Base-by-base conservation (phyloP, 2,888 invertebrate genomes). In the Incurvaria masculella region DNA sequence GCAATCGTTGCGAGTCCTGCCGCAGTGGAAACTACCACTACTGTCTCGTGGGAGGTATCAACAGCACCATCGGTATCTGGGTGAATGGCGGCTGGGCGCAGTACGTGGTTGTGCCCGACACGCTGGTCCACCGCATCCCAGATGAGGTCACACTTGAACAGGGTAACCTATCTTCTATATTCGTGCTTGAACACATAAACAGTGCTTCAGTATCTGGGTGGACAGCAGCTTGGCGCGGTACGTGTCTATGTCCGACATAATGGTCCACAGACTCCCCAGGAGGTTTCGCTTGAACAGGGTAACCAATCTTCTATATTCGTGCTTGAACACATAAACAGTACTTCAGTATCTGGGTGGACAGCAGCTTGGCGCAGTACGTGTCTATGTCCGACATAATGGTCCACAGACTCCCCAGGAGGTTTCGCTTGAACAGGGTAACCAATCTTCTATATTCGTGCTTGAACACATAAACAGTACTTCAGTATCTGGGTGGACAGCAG, bases 81-180 rank as follows among this genome's bases (percentile, higher is more conserved):
- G 66, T 63, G 23, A 72, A 88, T 52, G 88, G 88, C 0, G 88
- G 88, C 19, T 88, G 87, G 86, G 83, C 87, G 0, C 80, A 85
- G 51, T 88, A 83, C 57, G 79, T 72, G n/a, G 44, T 73, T 17
- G 81, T 81, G 1, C 85, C 87, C 0, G 81, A 83, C 47, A 63
- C 62, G 1, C 86, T 86, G 64, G 84, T 88, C 2, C 81, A 72
- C 55, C 70, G 70, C n/a, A 51, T 86, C 20, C 82, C 84, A 1
- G 78, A 79, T 2, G 66, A 61, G 1, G 79, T 86, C 20, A 74
- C 81, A 2, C 71, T 83, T 3, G 74, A 83, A 56, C 82, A 84
- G 69, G 85, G 85, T 83, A 55, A 27, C 27, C 19, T 26, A 1
- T 40, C n/a, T 40, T 4, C 10, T 23, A 5, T 5, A 5, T 23